Base-by-base conservation (phyloP, 2,888 invertebrate species). In the Aphodius sticticus region DNA sequence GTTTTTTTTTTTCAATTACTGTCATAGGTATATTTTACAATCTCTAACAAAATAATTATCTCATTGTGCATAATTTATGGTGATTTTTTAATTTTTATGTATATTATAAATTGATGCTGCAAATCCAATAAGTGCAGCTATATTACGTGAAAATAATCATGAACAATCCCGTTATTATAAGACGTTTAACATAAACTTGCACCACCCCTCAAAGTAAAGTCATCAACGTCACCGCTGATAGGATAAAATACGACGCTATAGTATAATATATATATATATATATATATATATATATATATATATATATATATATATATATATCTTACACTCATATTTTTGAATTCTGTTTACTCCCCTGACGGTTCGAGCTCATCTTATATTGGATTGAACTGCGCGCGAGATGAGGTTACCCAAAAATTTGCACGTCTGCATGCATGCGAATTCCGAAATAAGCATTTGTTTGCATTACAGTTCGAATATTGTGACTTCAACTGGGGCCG, bases 401-500 rank as follows among this genome's bases (percentile, higher is more conserved):
- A 74, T 74, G 74, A 74, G 74, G 35, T 74, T 26, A 35, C 36
- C 71, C 36, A 74, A 74, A 74, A 74, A 74, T 74, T 74, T 74
- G n/a, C 74, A 37, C 74, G 74, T 74, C 74, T 35, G 74, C 35
- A 36, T 74, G 74, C 74, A 74, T 74, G 74, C 74, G 37, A 74
- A 74, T 74, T 35, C 35, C 36, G 36, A 37, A 74, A 74, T 74
- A 74, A 74, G 74, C 74, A 37, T 74, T 74, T 74, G 74, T 74
- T 74, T 37, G 74, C 35, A 74, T 74, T 74, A 74, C 37, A 36
- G 74, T 74, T 74, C 70, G 70, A 70, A 53, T 7, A 53, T 53
- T 53, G 53, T 53, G 53, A 53, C 3, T 53, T 53, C 53, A 53
- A 5, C 9, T 71, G 71, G 16, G 2, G 53, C 12, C 71, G 74